Conservation (phyloP, 1,140 invertebrate genomes). For the Cherax quadricarinatus region DNA sequence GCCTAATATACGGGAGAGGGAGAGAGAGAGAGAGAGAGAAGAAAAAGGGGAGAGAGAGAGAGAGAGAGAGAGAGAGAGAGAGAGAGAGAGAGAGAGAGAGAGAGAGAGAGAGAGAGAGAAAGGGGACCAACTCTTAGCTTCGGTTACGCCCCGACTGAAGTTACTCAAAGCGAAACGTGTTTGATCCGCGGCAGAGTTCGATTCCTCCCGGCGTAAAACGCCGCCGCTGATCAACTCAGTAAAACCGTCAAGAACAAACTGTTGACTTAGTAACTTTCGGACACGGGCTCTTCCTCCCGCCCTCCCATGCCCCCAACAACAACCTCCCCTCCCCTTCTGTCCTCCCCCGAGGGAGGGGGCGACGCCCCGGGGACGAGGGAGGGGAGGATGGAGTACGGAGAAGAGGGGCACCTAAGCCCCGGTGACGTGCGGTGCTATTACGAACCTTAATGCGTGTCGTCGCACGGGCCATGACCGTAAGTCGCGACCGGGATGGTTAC, state of each 20-base stretch:
- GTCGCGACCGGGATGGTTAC: background rate
- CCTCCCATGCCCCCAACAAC: no score
- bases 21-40: no score
- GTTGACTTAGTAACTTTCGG: conserved; percentile 67
- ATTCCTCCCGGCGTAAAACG: background rate
- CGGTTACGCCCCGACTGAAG: background rate
- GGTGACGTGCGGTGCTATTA: conserved; percentile 15
- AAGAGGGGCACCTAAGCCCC: background rate
- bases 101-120: no score
- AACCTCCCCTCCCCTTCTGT: no score
- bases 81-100: no score
- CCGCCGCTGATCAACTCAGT: conserved; percentile 55
- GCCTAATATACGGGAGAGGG: no score
- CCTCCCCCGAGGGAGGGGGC: no score
- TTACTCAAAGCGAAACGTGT: conserved; percentile 8
- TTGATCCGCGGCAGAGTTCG: conserved; percentile 53
- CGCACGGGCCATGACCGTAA: conserved; percentile 19
- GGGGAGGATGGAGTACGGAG: background rate
- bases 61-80: no score
- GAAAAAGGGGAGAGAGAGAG: no score
- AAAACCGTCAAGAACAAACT: conserved; percentile 65
- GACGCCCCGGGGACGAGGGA: background rate
- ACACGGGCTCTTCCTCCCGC: conserved; percentile 6
- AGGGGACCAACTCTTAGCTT: no score
- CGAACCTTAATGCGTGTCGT: conserved; percentile 46